Conservation (phyloP, 2,888 invertebrate genomes). For the Drosophila nigricruria region DNA sequence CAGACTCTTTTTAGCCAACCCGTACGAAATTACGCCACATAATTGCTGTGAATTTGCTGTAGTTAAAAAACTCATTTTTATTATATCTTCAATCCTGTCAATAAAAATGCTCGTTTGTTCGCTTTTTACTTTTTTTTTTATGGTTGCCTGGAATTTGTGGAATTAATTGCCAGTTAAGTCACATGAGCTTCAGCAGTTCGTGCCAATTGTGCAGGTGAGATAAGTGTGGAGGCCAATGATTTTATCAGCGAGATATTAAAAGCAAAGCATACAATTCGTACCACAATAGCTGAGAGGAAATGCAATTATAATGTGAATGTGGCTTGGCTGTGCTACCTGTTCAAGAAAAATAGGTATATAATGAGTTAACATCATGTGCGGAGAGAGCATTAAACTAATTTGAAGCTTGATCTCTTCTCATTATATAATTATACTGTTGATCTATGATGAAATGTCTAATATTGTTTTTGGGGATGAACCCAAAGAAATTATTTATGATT, state of each 20-base stretch:
- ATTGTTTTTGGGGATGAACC: not conserved
- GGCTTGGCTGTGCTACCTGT: not conserved
- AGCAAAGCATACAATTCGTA: not conserved
- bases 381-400: slow-evolving; percentile 12
- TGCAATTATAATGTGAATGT: slow-evolving; percentile 14
- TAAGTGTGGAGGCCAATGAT: slow-evolving; percentile 25
- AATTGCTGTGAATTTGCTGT: slow-evolving; percentile 46
- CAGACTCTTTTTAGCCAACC: slow-evolving; percentile 23
- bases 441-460: not conserved
- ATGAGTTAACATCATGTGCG: not conserved
- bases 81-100: slow-evolving; percentile 41
- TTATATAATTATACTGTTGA: slow-evolving; percentile 7
- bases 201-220: slow-evolving; percentile 26
- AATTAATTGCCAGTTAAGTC: slow-evolving; percentile 49
- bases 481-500: slow-evolving; percentile 11
- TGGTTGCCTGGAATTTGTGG: slow-evolving; percentile 36
- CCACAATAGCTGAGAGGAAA: slow-evolving; percentile 2
- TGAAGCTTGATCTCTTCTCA: not conserved
- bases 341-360: not conserved
- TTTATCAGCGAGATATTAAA: slow-evolving; percentile 27
- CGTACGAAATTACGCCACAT: slow-evolving; percentile 20
- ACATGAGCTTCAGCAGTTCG: slow-evolving; percentile 28
- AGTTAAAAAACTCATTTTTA: slow-evolving; percentile 46
- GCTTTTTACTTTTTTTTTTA: slow-evolving; percentile 21
- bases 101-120: slow-evolving; percentile 28